Evolutionary conservation across 2,888 invertebrate genomes (phyloP).

Genomic region (Caenorhabditis doughertyi): DNA sequence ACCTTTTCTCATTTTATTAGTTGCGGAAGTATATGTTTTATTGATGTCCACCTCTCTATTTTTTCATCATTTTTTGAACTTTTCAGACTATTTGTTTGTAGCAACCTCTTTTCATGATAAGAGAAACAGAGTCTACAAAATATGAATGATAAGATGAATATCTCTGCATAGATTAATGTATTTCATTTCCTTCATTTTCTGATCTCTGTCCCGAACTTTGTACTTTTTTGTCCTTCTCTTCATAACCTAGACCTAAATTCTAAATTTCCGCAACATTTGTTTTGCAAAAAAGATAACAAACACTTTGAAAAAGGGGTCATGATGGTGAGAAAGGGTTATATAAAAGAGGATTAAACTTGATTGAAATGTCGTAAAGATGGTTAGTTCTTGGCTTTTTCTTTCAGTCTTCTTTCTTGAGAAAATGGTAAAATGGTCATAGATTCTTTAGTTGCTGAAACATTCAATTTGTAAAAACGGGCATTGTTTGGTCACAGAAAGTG

Average conservation of each 20-base stretch:
- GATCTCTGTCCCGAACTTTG: constrained; percentile 9
- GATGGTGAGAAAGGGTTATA: constrained; percentile 2
- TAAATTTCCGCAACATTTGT: constrained; percentile 25
- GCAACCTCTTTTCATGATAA: neutral
- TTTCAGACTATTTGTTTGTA: constrained; percentile 2
- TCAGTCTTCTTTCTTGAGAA: neutral
- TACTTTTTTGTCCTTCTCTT: neutral
- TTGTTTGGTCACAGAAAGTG: constrained; percentile 22
- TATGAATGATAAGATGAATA: neutral
- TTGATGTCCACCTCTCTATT: neutral
- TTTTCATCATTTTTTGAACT: neutral
- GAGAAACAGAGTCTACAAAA: constrained; percentile 7
- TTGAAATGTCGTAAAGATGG: too few species aligned
- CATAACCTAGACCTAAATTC: constrained; percentile 11
- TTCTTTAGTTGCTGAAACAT: too few species aligned
- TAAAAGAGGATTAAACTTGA: constrained; percentile 21
- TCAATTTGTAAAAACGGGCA: too few species aligned
- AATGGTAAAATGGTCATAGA: neutral
- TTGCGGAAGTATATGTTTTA: neutral
- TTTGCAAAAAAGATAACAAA: constrained; percentile 32
- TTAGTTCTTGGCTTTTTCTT: too few species aligned
- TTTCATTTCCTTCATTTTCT: neutral
- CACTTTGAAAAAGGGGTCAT: constrained; percentile 23
- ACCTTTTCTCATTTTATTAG: neutral
- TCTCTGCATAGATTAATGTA: too few species aligned